These are phyloP conservation scores for Ianthella basta DNA, from an alignment of 37 sponge, comb jelly and placozoan genomes.

Conservation along the genomic window DNA sequence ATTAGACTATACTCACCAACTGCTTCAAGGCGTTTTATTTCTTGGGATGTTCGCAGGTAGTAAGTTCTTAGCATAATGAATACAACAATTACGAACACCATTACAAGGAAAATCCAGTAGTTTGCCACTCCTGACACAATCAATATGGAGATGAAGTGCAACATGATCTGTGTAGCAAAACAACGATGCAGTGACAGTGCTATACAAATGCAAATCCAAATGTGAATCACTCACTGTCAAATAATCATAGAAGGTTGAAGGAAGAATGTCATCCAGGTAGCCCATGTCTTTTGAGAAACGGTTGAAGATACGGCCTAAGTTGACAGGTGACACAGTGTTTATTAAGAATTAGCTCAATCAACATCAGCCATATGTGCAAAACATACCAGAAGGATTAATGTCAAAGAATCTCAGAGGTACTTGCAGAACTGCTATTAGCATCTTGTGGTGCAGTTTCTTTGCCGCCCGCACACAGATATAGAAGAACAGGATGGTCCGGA, in stretches of 20 bases:
- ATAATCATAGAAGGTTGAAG: conserved; percentile 52
- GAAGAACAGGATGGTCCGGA: conserved; percentile 41
- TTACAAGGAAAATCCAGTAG: conserved; percentile 51
- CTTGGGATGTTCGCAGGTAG: conserved; percentile 68
- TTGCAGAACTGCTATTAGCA: conserved; percentile 61
- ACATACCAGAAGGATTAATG: conserved; percentile 79
- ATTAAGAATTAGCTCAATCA: conserved; percentile 32
- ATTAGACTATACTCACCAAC: conserved; percentile 43
- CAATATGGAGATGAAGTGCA: conserved; percentile 56
- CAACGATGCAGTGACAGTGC: background rate
- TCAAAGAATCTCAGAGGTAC: conserved; percentile 80
- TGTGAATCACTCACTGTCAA: conserved; percentile 41
- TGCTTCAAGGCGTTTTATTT: conserved; percentile 80
- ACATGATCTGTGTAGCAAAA: conserved; percentile 38
- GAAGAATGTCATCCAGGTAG: conserved; percentile 71
- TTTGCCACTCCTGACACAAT: conserved; percentile 53
- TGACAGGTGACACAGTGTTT: background rate
- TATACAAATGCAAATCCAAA: background rate
- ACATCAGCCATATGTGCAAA: background rate
- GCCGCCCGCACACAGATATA: conserved; percentile 59
- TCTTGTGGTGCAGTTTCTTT: conserved; percentile 61
- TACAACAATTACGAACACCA: conserved; percentile 28
- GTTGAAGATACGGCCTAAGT: conserved; percentile 71
- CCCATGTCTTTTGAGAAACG: conserved; percentile 82
- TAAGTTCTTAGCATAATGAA: conserved; percentile 56